Evolutionary conservation across 2,888 invertebrate genomes (phyloP).

Genomic region (Sialis lutaria): DNA sequence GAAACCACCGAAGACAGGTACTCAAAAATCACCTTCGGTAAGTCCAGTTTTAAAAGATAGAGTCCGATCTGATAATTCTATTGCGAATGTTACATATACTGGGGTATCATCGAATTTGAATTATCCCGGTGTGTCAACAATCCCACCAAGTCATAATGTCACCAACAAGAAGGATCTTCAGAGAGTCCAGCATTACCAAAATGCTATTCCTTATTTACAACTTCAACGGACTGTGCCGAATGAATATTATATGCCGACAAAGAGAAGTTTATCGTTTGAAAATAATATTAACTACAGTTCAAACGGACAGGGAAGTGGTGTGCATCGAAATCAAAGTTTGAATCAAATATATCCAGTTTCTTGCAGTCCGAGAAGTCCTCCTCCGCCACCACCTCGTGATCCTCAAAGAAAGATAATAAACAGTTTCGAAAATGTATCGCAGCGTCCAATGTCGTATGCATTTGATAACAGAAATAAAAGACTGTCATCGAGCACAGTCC

Average conservation of each 20-base stretch:
- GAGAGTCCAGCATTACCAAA: neutral
- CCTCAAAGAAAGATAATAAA: constrained; percentile 41
- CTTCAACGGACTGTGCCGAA: neutral
- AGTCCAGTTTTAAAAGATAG: constrained; percentile 15
- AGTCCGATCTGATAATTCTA: neutral
- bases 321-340: constrained; percentile 18
- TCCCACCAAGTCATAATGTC: neutral
- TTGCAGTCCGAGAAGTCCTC: constrained; percentile 28
- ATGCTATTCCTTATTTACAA: neutral
- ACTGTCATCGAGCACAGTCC: neutral
- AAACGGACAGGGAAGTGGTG: constrained; percentile 1
- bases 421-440: constrained; percentile 20
- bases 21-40: constrained; percentile 15
- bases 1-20: neutral
- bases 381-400: constrained; percentile 66
- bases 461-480: constrained; percentile 23
- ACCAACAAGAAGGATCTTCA: neutral
- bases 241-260: constrained; percentile 4
- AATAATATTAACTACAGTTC: constrained; percentile 3
- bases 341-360: constrained; percentile 13
- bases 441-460: constrained; percentile 34
- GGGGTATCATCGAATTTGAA: neutral
- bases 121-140: neutral
- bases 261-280: constrained; percentile 4
- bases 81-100: neutral